Base-by-base conservation (phyloP, 2,113 vertebrate species). In the Chaetops frenatus region DNA sequence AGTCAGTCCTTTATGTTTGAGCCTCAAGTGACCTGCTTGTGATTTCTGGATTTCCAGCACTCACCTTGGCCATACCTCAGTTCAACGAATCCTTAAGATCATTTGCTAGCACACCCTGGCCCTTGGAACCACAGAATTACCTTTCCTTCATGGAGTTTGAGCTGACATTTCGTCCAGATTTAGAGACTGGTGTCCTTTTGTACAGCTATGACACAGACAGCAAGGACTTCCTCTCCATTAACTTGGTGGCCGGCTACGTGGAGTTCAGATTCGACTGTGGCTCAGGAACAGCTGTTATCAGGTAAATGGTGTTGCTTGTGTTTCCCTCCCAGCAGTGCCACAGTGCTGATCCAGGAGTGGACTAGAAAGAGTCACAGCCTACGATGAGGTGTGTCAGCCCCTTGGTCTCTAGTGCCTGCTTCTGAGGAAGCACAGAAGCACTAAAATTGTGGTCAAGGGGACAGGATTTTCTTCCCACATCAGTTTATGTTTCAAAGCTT, bases 201-300 rank as follows among this genome's bases (percentile, higher is more conserved):
- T 99, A 99, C 97, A 99, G 99, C 70, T 98, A 99, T 0, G 99
- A 99, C n/a, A 96, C 96, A 0, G 95, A 83, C 96, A 99, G 99
- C 85, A 98, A 98, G 51, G 99, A 99, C 92, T 99, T 99, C 93
- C 96, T 99, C 88, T 98, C 99, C 47, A 97, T 99, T 93, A 98
- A 84, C 79, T 94, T 99, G 96, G 98, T 97, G 64, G 97, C 96
- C 51, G 96, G 98, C 96, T 98, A 98, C 0, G 97, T 99, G 94
- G 99, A 99, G 94, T 99, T 99, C 97, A 98, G 98, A 92, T 99
- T 99, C 24, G 99, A 99, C 98, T 99, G 99, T 22, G 99, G 99
- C 72, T 99, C 99, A 16, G 99, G 99, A 66, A 98, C 98, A 0
- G 98, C 98, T 19, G 76, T 98, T 11, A 99, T 99, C 97, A 99